Conservation (phyloP, 2,797 vertebrate species). For the Microtus agrestis region DNA sequence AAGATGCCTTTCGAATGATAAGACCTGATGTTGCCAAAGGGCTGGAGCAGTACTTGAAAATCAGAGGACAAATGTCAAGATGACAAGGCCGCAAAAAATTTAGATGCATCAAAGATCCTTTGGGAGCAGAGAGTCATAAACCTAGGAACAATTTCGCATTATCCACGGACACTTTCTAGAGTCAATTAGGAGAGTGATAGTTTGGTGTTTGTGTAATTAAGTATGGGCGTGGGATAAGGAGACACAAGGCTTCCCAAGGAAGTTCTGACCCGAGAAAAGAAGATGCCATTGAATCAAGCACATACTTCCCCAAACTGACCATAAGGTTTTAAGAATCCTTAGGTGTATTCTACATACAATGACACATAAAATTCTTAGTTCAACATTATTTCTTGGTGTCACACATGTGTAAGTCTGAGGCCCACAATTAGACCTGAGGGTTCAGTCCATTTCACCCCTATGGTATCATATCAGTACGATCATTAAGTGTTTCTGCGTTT, state of each 20-base stretch:
- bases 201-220: background rate
- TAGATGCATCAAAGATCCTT: background rate
- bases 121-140: background rate
- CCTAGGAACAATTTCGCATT: background rate
- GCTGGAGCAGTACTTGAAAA: background rate
- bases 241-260: background rate
- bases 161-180: too few species aligned
- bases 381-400: background rate
- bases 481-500: background rate
- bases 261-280: background rate
- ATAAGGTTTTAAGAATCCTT: too few species aligned
- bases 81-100: background rate
- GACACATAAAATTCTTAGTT: background rate
- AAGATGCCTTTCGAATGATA: accelerated
- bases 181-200: too few species aligned
- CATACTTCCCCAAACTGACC: background rate
- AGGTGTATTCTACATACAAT: background rate
- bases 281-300: accelerated
- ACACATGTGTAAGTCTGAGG: background rate
- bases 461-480: background rate
- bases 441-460: background rate
- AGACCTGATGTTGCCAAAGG: background rate
- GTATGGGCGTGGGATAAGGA: background rate
- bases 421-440: background rate
- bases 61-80: background rate